phyloP scores from a whole-genome alignment of 2,797 vertebrate genomes.

The Crotalus adamanteus region DNA sequence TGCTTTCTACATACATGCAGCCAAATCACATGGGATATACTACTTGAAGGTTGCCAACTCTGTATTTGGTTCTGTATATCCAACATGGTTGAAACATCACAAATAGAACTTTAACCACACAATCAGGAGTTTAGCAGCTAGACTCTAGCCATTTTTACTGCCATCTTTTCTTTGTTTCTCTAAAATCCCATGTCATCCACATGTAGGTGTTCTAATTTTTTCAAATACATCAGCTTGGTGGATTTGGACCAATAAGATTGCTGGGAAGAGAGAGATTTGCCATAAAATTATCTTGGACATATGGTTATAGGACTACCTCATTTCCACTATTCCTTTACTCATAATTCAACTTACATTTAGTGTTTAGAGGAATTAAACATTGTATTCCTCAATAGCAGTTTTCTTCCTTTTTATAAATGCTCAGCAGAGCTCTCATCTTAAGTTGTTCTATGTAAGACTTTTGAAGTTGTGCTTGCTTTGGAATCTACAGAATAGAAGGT shows the following conservation, averaged over 20 bases:
- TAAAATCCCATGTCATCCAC: constrained; percentile 46
- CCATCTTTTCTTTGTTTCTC: constrained; percentile 14
- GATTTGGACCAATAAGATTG: constrained; percentile 26
- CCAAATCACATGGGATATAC: constrained; percentile 24
- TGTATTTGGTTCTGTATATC: constrained; percentile 21
- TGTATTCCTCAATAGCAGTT: constrained; percentile 13
- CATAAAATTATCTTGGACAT: constrained; percentile 43
- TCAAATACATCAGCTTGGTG: constrained; percentile 38
- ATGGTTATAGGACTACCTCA: background rate
- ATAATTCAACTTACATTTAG: constrained; percentile 37
- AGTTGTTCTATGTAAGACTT: background rate
- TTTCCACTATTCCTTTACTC: constrained; percentile 24
- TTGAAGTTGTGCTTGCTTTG: background rate
- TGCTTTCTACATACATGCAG: constrained; percentile 22
- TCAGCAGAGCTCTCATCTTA: background rate
- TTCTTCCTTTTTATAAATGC: constrained; percentile 22
- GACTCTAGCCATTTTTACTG: constrained; percentile 6
- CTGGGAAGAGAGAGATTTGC: constrained; percentile 20
- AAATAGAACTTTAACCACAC: background rate
- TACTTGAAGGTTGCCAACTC: constrained; percentile 22
- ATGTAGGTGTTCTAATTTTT: constrained; percentile 36
- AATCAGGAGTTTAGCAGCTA: background rate
- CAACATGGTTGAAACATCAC: constrained; percentile 25
- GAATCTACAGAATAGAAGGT: background rate
- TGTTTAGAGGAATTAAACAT: background rate